Base-by-base conservation (phyloP, 53 echinoderm and acorn worm species). In the Echinometra lucunter region DNA sequence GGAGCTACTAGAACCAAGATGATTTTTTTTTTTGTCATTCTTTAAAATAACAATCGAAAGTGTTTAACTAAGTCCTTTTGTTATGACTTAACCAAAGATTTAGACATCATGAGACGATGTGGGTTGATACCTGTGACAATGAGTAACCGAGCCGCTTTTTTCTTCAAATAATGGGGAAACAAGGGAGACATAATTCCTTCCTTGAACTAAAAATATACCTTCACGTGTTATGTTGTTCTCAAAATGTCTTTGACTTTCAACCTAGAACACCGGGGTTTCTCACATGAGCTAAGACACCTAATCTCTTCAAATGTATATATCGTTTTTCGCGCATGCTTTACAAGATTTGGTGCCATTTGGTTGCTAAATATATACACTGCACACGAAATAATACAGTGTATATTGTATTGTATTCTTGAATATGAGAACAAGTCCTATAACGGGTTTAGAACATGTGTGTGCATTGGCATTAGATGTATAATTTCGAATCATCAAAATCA, bases 101-200 rank as follows among this genome's bases (percentile, higher is more conserved):
- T 0, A 27, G 53, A 49, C 28, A 85, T 30, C 85, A 85, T 53
- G 16, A 4, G 85, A 45, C 27, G 6, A 18, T 19, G 78, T 42
- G 42, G 78, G 45, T 85, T 85, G 13, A 49, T 49, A 28, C n/a
- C 7, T n/a, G 85, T n/a, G 85, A 30, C 30, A 85, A 30, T 85
- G 85, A 85, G 85, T 85, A 53, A 85, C 53, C 49, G 45, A 85
- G 85, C 5, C 49, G 38, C 0, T 53, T 53, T 53, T 13, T 85
- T 15, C 44, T 49, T 85, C 27, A 49, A 49, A 85, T 49, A 27
- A 53, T 49, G 5, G 53, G 53, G 45, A 17, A 17, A 13, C n/a
- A 85, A 85, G 11, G 30, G 30, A 13, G 49, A 85, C 28, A 85
- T 49, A 85, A 27, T 85, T 85, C 85, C 85, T 85, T 85, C 85